Evolutionary conservation across 2,113 vertebrate species (phyloP).

Genomic region (Myrmecobius fasciatus): DNA sequence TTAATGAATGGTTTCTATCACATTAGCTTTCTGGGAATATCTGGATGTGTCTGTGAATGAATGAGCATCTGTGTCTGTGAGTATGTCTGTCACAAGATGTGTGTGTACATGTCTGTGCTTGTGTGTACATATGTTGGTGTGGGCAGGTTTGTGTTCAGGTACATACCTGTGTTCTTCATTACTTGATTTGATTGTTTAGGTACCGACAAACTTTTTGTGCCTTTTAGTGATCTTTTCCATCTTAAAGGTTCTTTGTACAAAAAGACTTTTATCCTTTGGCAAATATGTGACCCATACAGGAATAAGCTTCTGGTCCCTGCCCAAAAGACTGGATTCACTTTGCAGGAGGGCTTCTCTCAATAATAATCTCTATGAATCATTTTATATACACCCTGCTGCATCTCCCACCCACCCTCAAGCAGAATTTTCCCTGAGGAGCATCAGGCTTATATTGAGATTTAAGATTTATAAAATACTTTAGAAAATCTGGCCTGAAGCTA

Average conservation of each 20-base stretch:
- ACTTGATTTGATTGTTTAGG: not conserved
- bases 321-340: not conserved
- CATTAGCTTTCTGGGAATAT: not conserved
- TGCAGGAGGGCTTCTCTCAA: not conserved
- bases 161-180: not conserved
- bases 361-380: not conserved
- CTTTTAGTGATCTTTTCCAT: not conserved
- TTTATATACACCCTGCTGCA: not conserved
- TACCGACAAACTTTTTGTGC: not conserved
- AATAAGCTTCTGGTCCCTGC: not conserved
- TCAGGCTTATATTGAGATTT: not conserved
- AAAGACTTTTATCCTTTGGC: not conserved
- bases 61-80: not conserved
- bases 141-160: not conserved
- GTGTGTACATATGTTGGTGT: rapidly evolving
- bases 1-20: not conserved
- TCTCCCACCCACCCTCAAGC: not conserved
- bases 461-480: not conserved
- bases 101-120: not conserved
- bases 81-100: not conserved
- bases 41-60: not conserved
- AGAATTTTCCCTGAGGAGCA: not conserved
- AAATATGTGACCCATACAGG: not conserved
- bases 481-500: not conserved
- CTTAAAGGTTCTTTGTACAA: not conserved